Base-by-base conservation (phyloP, 2,113 vertebrate genomes). In the Lamprotornis superbus region DNA sequence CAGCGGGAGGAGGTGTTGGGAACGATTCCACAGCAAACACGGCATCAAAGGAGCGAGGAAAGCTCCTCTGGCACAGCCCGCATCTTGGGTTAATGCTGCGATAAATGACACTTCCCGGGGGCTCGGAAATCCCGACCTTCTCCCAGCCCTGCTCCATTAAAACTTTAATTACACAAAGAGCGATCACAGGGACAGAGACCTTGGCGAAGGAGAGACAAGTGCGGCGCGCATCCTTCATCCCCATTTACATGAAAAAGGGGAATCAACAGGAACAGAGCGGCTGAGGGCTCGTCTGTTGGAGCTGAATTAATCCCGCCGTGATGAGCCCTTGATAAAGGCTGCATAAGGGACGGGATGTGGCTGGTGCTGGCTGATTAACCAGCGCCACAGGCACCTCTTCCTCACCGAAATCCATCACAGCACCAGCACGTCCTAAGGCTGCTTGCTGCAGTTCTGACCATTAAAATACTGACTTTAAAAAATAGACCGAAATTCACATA, bases 21-120 rank as follows among this genome's bases (percentile, higher is more conserved):
- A 78, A 1, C 3, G 12, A 5, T 7, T 23, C 53, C 4, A 2
- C 0, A 18, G 31, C 68, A 31, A 74, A 40, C 6, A 0, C 1
- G 27, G 39, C 56, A 31, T 7, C 80, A 63, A 10, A 74, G 59
- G 15, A 25, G 33, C 0, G 1, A 28, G 55, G 18, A 18, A 2
- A 46, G 19, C 33, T 67, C 49, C 10, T 57, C 44, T 4, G 31
- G 33, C 23, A 15, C 11, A 39, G 42, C 33, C 37, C 30, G 11
- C 3, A 13, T 0, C 46, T 2, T 0, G 42, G 39, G 27, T 10
- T 71, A 5, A 16, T 11, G 19, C 9, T 75, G 17, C 79, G 4
- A 46, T 39, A 20, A 77, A 12, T 0, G 21, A 15, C 39, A 31
- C 9, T 30, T 15, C 63, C 44, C 12, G 14, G 23, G 50, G 25